These are phyloP conservation scores for Horisme vitalbata DNA, from an alignment of 2,888 invertebrate species.

Conservation along the genomic window DNA sequence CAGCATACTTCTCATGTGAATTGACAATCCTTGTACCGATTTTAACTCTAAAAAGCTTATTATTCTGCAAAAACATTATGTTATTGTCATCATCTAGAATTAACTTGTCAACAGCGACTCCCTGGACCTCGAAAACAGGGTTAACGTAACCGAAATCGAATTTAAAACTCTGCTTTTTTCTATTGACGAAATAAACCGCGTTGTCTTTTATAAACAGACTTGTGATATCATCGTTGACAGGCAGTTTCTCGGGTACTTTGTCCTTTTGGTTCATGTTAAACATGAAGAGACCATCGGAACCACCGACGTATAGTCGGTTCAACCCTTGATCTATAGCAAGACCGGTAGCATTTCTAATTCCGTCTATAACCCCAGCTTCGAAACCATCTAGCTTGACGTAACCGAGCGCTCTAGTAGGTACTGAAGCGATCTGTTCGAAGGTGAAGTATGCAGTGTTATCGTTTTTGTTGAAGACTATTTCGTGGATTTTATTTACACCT, in stretches of 20 bases:
- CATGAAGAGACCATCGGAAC: conserved; percentile 60
- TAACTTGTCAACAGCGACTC: conserved; percentile 52
- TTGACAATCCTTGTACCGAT: conserved; percentile 59
- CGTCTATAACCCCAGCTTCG: conserved; percentile 52
- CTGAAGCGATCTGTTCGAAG: conserved; percentile 53
- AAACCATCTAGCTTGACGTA: conserved; percentile 53
- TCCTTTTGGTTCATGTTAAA: conserved; percentile 52
- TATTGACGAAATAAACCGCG: conserved; percentile 58
- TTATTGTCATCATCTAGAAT: conserved; percentile 64
- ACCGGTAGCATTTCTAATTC: conserved; percentile 64
- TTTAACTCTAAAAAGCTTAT: conserved; percentile 56
- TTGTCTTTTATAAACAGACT: conserved; percentile 57
- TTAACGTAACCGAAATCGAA: conserved; percentile 57
- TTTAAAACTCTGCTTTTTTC: conserved; percentile 51
- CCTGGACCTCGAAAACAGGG: conserved; percentile 51
- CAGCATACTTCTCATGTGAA: conserved; percentile 53
- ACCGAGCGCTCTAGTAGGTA: conserved; percentile 49
- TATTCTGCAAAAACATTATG: conserved; percentile 56
- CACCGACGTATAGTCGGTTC: conserved; percentile 63
- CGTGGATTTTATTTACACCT: conserved; percentile 60
- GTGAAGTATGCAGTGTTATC: conserved; percentile 68
- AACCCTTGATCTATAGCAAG: conserved; percentile 58
- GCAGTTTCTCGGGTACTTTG: conserved; percentile 56
- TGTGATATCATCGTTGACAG: conserved; percentile 57
- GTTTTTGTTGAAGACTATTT: conserved; percentile 54